These are phyloP conservation scores for Aporophyla nigra DNA, from an alignment of 2,888 invertebrate genomes.

Conservation along the genomic window DNA sequence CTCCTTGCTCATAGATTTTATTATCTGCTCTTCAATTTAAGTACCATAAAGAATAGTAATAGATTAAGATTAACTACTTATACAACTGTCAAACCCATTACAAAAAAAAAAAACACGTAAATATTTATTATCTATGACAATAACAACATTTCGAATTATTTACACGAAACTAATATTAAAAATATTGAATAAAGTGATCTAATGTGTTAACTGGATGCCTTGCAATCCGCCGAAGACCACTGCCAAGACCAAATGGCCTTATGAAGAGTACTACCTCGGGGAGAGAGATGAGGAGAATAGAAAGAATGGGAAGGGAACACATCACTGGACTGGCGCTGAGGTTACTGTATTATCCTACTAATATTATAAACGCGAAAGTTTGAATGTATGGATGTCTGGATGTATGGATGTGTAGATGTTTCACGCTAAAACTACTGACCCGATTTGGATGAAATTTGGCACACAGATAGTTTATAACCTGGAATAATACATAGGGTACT, in stretches of 20 bases:
- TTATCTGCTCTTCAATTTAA: not conserved
- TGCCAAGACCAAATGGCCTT: conserved; percentile 73
- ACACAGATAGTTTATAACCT: too few relatives aligned
- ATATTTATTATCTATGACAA: not conserved
- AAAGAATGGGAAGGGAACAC: conserved; percentile 68
- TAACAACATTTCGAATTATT: conserved; percentile 12
- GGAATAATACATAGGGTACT: too few relatives aligned
- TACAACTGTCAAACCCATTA: not conserved
- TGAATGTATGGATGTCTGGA: too few relatives aligned
- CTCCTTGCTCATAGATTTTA: not conserved
- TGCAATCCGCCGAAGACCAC: conserved; percentile 65
- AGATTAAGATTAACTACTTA: not conserved
- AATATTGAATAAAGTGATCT: not conserved
- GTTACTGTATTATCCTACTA: conserved; percentile 63
- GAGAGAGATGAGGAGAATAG: conserved; percentile 75
- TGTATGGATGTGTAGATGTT: too few relatives aligned
- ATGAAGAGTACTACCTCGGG: conserved; percentile 83
- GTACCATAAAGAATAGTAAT: too few relatives aligned
- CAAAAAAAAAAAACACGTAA: not conserved
- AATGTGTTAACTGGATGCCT: conserved; percentile 24
- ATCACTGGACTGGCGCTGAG: conserved; percentile 83
- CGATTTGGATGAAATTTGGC: too few relatives aligned
- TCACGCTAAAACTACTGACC: too few relatives aligned
- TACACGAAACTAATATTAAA: not conserved
- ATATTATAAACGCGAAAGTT: too few relatives aligned